These are phyloP conservation scores for Manis javanica DNA, from an alignment of 2,797 vertebrate species.

Conservation along the genomic window DNA sequence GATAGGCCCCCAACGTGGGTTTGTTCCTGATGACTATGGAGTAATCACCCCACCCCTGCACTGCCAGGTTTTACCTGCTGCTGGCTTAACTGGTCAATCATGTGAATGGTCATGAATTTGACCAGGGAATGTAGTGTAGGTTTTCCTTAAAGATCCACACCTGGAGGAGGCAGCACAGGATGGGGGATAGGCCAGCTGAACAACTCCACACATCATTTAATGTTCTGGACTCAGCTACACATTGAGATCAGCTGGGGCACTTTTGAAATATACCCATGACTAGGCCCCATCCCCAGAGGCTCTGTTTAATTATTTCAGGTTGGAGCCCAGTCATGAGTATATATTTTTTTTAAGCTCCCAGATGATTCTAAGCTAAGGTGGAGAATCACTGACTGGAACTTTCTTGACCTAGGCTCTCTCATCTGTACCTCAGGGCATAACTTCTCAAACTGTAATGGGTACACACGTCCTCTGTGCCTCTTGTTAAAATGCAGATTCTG, in stretches of 20 bases:
- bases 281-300: not conserved
- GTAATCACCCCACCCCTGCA: not conserved
- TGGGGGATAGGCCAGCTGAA: no score
- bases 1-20: not conserved
- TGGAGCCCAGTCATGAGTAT: not conserved
- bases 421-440: not conserved
- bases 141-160: not conserved
- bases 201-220: not conserved
- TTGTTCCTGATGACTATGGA: not conserved
- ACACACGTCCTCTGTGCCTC: not conserved
- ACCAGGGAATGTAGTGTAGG: accelerated
- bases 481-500: not conserved
- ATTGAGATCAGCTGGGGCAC: not conserved
- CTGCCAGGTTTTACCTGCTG: not conserved
- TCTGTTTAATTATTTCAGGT: not conserved
- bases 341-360: not conserved
- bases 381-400: slow-evolving; percentile 16
- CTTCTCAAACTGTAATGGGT: not conserved
- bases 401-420: not conserved
- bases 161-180: not conserved
- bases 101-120: not conserved
- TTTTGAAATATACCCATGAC: not conserved
- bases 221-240: not conserved
- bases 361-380: not conserved
- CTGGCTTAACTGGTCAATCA: not conserved